Base-by-base conservation (phyloP, 2,113 vertebrate species). In the Monopterus albus region DNA sequence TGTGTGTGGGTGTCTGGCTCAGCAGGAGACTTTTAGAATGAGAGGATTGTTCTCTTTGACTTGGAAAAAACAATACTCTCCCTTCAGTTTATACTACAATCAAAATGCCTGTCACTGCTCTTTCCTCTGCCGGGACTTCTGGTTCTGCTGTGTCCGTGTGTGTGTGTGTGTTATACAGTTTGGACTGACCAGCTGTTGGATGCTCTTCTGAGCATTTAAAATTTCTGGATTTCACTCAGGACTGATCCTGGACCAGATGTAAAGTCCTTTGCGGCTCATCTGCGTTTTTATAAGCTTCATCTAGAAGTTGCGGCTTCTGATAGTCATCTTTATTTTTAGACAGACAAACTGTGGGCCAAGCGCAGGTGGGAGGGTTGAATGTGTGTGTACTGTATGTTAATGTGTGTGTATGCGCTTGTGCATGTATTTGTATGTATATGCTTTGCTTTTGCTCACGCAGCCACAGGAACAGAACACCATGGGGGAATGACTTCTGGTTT, bases 181-280 rank as follows among this genome's bases (percentile, higher is more conserved):
- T 86, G 79, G 65, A 80, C 52, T 74, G 82, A 77, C 72, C 83
- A 82, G 87, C 78, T 88, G 83, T 77, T 88, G 86, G 82, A 86
- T 52, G 57, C 72, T 75, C 67, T 76, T 77, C 57, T 78, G 38
- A 78, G 62, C 79, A 64, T 83, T 83, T 82, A 78, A 83, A 89
- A 82, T 78, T 52, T 73, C 75, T 82, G 77, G 75, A 72, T 60
- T 72, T 67, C 26, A 14, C 63, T 85, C 36, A 2, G 60, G 53
- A 64, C 81, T 79, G 76, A 87, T 91, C 70, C 67, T 60, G 55
- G 78, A 83, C 75, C 88, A 87, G 80, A 86, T 85, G 72, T 75
- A 83, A 67, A 72, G 68, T 62, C 70, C 43, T 83, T 57, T 84
- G 85, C 10, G 46, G 79, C 70, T 84, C 83, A 81, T 87, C 70